Base-by-base conservation (phyloP, 2,888 invertebrate genomes). In the Drosophila mettleri region DNA sequence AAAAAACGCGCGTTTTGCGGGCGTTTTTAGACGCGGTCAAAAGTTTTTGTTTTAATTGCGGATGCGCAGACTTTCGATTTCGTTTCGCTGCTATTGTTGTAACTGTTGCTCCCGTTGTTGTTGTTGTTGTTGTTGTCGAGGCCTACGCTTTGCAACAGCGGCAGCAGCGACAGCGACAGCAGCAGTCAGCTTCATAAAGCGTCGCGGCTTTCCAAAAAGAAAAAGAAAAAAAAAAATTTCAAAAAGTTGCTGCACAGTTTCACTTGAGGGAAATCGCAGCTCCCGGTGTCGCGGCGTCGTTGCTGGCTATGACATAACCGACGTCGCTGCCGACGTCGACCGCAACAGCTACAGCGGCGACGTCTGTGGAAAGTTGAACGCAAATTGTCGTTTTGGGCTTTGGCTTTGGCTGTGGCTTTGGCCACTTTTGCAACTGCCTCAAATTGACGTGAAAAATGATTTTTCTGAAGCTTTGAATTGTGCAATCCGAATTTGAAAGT, bases 61-160 rank as follows among this genome's bases (percentile, higher is more conserved):
- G 83, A 83, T 83, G 88, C 83, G 87, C 74, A 79, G 88, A 83
- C 88, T 83, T 88, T 83, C 83, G 86, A 88, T 83, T 83, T 83
- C 76, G 64, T 87, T 82, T 80, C 69, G 69, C 49, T 61, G 34
- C 24, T 51, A 22, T 57, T 31, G 18, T 9, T 45, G 45, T 54
- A 24, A 24, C 9, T 66, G 20, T 48, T 65, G 58, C 24, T 52
- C 34, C 55, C 46, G 41, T 10, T 54, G 18, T 45, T 18, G 29
- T 16, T 64, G 22, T 16, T 64, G 53, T n/a, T 60, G 51, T 55
- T 52, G 29, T 16, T 59, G 27, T 22, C 34, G 51, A 77, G 72
- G 77, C 74, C 67, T 71, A 72, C 69, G 41, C 43, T 52, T 33
- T 39, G 66, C 59, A 36, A 57, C 59, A 36, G 51, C 48, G 12